A percentile compares a stretch with the other conserved stretches of the same genome.
phyloP scores from a whole-genome alignment of 2,113 vertebrate species.

The Paratilapia polleni region DNA sequence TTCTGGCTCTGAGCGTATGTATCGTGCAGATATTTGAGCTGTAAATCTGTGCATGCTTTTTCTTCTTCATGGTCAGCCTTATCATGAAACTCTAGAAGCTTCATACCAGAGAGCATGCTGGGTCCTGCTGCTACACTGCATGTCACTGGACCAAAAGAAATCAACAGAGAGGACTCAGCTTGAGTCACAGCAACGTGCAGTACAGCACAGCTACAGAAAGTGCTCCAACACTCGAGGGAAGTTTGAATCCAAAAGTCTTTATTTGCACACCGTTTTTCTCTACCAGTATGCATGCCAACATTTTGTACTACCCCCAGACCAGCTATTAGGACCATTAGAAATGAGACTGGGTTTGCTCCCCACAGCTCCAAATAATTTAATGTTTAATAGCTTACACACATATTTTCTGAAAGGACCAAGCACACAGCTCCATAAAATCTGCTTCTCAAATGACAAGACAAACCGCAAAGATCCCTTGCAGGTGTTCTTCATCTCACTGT shows the following conservation, averaged over 20 bases:
- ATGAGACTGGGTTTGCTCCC: neutral
- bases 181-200: neutral
- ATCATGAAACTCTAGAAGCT: neutral
- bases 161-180: neutral
- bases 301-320: neutral
- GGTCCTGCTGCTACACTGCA: slow-evolving; percentile 14
- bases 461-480: neutral
- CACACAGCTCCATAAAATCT: neutral
- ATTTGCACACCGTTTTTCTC: neutral
- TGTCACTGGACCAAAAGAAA: neutral
- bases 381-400: neutral
- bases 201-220: neutral
- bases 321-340: neutral
- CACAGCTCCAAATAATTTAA: slow-evolving; percentile 17
- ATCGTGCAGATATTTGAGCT: neutral
- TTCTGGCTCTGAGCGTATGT: neutral
- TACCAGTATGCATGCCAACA: neutral
- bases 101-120: slow-evolving; percentile 2
- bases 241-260: neutral
- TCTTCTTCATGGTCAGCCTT: neutral
- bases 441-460: slow-evolving; percentile 1
- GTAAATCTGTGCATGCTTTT: neutral
- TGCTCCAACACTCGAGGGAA: neutral
- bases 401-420: neutral
- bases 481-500: neutral